Evolutionary conservation across 2,113 vertebrate genomes (phyloP).

Genomic region (Centropristis striata): DNA sequence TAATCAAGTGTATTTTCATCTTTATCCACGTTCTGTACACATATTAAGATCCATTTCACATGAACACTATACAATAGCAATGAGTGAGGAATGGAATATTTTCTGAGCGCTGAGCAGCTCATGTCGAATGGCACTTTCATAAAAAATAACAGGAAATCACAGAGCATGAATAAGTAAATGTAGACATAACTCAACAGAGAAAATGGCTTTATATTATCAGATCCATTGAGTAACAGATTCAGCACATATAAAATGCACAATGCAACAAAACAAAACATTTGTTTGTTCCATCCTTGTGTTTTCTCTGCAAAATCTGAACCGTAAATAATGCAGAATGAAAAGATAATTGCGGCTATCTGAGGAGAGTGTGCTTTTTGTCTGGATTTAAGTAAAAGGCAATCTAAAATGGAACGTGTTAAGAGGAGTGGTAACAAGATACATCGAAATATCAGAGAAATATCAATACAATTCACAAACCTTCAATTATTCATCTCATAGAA

Average conservation of each 20-base stretch:
- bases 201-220: conserved; percentile 81
- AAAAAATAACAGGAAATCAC: conserved; percentile 81
- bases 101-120: conserved; percentile 83
- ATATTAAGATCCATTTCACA: conserved; percentile 90
- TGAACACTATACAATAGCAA: conserved; percentile 92
- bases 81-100: conserved; percentile 90
- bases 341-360: conserved; percentile 72
- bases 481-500: conserved; percentile 83
- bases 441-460: conserved; percentile 87
- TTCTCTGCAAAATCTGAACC: conserved; percentile 68
- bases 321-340: conserved; percentile 68
- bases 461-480: conserved; percentile 88
- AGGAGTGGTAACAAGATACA: conserved; percentile 86
- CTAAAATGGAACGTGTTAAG: conserved; percentile 77
- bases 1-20: conserved; percentile 92
- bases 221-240: conserved; percentile 77
- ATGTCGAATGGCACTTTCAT: conserved; percentile 87
- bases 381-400: conserved; percentile 76
- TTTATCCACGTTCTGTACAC: conserved; percentile 91
- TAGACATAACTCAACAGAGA: conserved; percentile 78
- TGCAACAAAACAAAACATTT: conserved; percentile 74
- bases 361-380: conserved; percentile 76
- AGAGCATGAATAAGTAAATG: conserved; percentile 77
- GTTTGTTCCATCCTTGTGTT: conserved; percentile 71
- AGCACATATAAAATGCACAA: conserved; percentile 81